Evolutionary conservation across 2,888 invertebrate genomes (phyloP), one percentile per base, ranked within the genome.

Genomic region (Uropetala carovei): DNA sequence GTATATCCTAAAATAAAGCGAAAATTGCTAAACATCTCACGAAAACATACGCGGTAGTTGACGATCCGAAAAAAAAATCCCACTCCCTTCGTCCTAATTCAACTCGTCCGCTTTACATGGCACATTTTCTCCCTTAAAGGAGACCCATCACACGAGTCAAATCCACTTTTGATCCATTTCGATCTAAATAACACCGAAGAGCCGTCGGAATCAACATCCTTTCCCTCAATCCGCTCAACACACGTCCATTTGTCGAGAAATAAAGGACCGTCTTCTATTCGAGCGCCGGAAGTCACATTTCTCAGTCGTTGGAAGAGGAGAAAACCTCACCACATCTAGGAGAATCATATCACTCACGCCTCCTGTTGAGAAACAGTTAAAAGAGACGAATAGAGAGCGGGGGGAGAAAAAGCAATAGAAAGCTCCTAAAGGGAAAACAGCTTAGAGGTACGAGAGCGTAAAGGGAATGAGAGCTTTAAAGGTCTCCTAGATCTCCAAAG

Each of bases 261-360:
- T 11, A 68, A 68, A 68, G 68, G 22, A 13, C 68, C 18, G 22
- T 68, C 18, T n/a, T 68, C 68, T 27, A 27, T 22, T 27, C 11
- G 27, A 27, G 68, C 68, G 68, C 18, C 22, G 75, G 75, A 75
- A 75, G 75, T 18, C 27, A 11, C 27, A 68, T 68, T 18, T 18
- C 68, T 9, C 22, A 68, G 43, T 5, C 43, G 5, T 43, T 43
- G 43, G 43, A 43, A 43, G 1, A 43, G 75, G n/a, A 68, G 68
- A 22, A n/a, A 10, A 68, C 22, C n/a, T 75, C 27, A 22, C 27
- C 75, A 75, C 13, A 75, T 27, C 22, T 8, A 75, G 75, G 75
- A 75, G 75, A 75, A 75, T 75, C 75, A 75, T 22, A 75, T 68
- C 68, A 43, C 68, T 68, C 18, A 68, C 68, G 22, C n/a, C 18